Base-by-base conservation (phyloP, 2,888 invertebrate genomes). In the Drosophila quasianomalipes region DNA sequence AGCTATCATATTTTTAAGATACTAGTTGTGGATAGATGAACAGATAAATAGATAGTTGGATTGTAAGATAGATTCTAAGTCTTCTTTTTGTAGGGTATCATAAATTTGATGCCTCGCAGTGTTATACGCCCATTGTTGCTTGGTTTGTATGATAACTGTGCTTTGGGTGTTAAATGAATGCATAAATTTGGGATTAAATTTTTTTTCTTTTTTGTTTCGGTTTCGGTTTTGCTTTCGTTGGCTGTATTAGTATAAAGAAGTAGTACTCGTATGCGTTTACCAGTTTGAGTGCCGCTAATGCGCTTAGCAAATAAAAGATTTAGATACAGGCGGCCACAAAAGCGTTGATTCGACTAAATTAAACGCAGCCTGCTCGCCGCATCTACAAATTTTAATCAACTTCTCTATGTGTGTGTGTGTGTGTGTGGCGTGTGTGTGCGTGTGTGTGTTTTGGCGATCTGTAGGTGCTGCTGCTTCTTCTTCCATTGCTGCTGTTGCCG, bases 331-430 rank as follows among this genome's bases (percentile, higher is more conserved):
- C 44, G 37, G 60, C 69, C 37, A 81, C 79, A 86, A 86, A 83
- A 76, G 80, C 74, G 85, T 81, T 85, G 88, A 86, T 89, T 89
- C 78, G 77, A 74, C 86, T 82, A 89, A 87, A 89, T 89, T 85
- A 81, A 82, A 76, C 74, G 65, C 81, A 72, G 53, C 55, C 67
- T 61, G 52, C 54, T 60, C 47, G 70, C 65, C 53, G 70, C 75
- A 69, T 77, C 81, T 75, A 77, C 76, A 82, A 82, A 89, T 70
- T 84, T 87, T 74, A 87, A 80, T 85, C 74, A 84, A 89, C 84
- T 86, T 76, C 64, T 62, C 64, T 62, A 60, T 71, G 58, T 70
- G 60, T 14, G 22, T 22, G 14, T 7, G 1, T 41, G n/a, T n/a
- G 39, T 39, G 19, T 41, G n/a, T 22, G 7, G n/a, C n/a, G n/a